These are phyloP conservation scores for Steinernema hermaphroditum DNA, from an alignment of 2,888 invertebrate genomes.

Conservation along the genomic window DNA sequence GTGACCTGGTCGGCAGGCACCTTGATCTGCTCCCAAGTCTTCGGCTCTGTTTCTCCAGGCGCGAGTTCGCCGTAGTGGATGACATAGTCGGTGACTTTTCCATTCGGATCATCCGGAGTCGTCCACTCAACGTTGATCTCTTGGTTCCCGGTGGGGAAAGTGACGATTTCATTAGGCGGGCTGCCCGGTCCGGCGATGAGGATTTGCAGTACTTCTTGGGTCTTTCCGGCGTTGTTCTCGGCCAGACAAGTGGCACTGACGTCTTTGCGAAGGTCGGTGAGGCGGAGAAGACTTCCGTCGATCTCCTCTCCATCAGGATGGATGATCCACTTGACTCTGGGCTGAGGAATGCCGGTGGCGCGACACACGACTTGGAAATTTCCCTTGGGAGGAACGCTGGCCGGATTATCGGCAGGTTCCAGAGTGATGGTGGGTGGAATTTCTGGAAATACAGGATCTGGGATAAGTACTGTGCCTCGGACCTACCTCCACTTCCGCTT, in stretches of 20 bases:
- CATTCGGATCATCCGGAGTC: slow-evolving; percentile 63
- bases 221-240: slow-evolving; percentile 63
- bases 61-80: slow-evolving; percentile 58
- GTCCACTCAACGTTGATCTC: slow-evolving; percentile 65
- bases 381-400: slow-evolving; percentile 53
- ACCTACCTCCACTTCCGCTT: slow-evolving; percentile 60
- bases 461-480: not conserved
- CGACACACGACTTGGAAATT: slow-evolving; percentile 55
- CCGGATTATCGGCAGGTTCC: slow-evolving; percentile 51
- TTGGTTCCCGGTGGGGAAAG: slow-evolving; percentile 56
- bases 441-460: slow-evolving; percentile 41
- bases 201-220: slow-evolving; percentile 54
- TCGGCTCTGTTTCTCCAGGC: slow-evolving; percentile 52
- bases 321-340: slow-evolving; percentile 49
- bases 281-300: slow-evolving; percentile 41
- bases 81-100: slow-evolving; percentile 59
- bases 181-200: slow-evolving; percentile 59
- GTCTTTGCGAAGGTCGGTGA: slow-evolving; percentile 49
- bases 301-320: slow-evolving; percentile 39
- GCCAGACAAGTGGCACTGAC: slow-evolving; percentile 59
- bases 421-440: slow-evolving; percentile 58
- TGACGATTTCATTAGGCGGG: slow-evolving; percentile 63
- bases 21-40: slow-evolving; percentile 54
- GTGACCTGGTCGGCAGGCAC: slow-evolving; percentile 54
- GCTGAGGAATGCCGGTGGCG: slow-evolving; percentile 57